phyloP scores from a whole-genome alignment of 1,140 invertebrate genomes.

The Antheraea pernyi region DNA sequence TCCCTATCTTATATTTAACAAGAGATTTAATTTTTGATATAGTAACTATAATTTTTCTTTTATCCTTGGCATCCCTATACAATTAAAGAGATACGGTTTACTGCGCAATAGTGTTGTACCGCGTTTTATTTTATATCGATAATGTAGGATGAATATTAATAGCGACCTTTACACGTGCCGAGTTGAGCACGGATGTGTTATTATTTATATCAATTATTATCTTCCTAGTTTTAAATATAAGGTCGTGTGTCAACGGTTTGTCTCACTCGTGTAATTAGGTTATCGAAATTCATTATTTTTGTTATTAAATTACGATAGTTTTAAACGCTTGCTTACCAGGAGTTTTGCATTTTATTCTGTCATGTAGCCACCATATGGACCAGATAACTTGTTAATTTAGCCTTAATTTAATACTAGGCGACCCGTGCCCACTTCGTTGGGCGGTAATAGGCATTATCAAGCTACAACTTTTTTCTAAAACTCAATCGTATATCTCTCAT shows the following conservation, averaged over 20 bases:
- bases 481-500: no score
- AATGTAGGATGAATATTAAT: neutral
- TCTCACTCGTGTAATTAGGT: neutral
- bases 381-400: neutral
- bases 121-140: neutral
- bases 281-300: constrained; percentile 4
- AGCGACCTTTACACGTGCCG: constrained; percentile 17
- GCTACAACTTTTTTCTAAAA: no score
- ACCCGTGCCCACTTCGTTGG: no score
- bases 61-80: neutral
- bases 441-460: no score
- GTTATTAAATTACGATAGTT: neutral
- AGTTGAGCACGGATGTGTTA: neutral
- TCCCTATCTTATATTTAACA: no score
- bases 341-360: no score
- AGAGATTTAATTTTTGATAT: no score
- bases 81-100: neutral
- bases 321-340: no score
- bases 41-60: no score
- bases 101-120: constrained; percentile 19
- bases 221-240: constrained; percentile 1
- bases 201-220: neutral
- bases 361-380: no score
- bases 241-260: neutral
- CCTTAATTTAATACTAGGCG: no score